Base-by-base conservation (phyloP, 1,140 invertebrate genomes). In the Rhyacophila brunnea region DNA sequence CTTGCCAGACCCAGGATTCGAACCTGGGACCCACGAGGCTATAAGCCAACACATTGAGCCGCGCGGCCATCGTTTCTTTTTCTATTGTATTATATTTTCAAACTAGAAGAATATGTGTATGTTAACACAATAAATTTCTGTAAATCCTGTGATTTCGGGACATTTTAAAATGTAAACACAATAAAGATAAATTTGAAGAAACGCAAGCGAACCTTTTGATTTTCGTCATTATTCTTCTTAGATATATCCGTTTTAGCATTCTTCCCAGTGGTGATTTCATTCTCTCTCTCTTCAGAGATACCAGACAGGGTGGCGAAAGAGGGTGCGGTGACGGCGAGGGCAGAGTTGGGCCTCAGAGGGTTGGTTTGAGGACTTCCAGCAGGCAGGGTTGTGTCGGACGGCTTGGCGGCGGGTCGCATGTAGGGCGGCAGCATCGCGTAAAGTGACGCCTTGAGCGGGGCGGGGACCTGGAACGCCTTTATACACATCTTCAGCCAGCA, bases 401-500 rank as follows among this genome's bases (percentile, higher is more conserved):
- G 14, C 17, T 70, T 50, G 6, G 74, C 49, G 11, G 34, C 13
- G 47, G 70, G 66, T 55, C 74, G 70, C 76, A 80, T 80, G 38
- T 72, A 74, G 6, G 78, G 75, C 7, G 87, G 86, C 55, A 89
- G 70, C 69, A 88, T 81, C 20, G 82, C 78, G 61, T 81, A 81
- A 54, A 90, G 71, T 49, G 84, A 82, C 51, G 83, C 74, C 67
- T 83, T 83, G 46, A 90, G 78, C 10, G 78, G 80, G 38, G 81
- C 73, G 49, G 90, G 87, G 66, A 93, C 83, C 72, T 89, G 86
- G 71, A 91, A 91, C 44, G 86, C 84, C 63, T 87, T 84, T 11
- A 93, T 71, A 71, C 91, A 92, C 78, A 90, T 85, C 72, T 91
- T 91, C 2, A 94, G 75, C 90, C 91, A 93, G 70, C 91, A 94